phyloP scores from a whole-genome alignment of 1,140 invertebrate species.

The Atta texana region DNA sequence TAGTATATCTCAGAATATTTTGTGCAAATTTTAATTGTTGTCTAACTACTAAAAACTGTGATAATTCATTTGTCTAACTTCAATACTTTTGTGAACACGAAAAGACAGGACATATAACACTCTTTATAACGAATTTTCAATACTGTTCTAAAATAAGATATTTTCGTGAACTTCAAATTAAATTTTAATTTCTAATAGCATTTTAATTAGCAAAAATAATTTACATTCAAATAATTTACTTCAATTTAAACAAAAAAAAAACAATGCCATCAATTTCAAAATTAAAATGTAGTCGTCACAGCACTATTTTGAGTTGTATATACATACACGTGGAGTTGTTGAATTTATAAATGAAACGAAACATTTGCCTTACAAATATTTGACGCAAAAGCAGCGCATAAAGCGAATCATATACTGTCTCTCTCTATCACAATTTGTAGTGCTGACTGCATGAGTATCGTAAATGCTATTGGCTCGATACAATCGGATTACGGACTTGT shows the following conservation, averaged over 20 bases:
- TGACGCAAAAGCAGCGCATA: neutral
- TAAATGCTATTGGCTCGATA: conserved; percentile 18
- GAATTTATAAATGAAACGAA: conserved; percentile 27
- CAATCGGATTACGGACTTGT: conserved; percentile 10
- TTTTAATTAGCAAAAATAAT: too few species aligned
- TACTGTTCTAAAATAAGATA: neutral
- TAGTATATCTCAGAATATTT: neutral
- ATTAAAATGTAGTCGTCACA: neutral
- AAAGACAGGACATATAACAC: neutral
- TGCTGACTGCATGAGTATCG: neutral
- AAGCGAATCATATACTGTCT: neutral
- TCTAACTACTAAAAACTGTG: neutral
- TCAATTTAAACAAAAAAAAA: neutral
- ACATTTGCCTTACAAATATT: conserved; percentile 24
- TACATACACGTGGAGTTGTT: neutral
- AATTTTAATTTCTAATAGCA: neutral
- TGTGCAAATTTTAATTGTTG: conserved; percentile 22
- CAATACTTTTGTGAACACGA: neutral
- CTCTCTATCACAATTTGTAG: conserved; percentile 5
- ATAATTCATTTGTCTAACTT: neutral
- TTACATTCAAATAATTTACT: neutral
- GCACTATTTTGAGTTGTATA: neutral
- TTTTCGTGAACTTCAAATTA: neutral
- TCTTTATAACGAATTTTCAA: neutral
- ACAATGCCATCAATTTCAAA: neutral